Evolutionary conservation across 2,113 vertebrate species (phyloP).

Genomic region (Electrona antarctica): DNA sequence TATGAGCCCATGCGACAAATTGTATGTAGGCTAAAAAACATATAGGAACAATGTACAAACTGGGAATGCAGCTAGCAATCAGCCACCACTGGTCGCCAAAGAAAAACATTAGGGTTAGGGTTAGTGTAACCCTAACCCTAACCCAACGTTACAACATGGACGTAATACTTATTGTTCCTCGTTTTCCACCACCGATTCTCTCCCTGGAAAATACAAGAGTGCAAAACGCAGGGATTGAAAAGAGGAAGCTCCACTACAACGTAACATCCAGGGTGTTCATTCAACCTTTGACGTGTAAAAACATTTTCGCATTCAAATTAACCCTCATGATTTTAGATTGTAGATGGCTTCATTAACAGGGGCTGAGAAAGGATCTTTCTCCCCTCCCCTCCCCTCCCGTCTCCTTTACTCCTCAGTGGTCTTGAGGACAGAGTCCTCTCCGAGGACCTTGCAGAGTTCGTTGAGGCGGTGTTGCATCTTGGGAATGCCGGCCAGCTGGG

Average conservation of each 20-base stretch:
- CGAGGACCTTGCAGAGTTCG: constrained; percentile 95
- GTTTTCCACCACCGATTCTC: background rate
- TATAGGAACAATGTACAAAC: constrained; percentile 15
- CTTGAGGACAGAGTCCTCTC: constrained; percentile 96
- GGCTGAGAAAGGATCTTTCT: too few relatives aligned
- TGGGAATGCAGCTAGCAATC: background rate
- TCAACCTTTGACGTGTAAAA: too few relatives aligned
- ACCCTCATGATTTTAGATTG: too few relatives aligned
- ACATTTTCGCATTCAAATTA: too few relatives aligned
- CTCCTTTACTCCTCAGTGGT: constrained; percentile 75
- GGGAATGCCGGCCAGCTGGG: constrained; percentile 94
- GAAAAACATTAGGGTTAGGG: background rate
- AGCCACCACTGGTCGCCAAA: too few relatives aligned
- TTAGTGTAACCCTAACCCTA: too few relatives aligned
- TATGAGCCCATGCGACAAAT: background rate
- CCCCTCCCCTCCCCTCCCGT: background rate
- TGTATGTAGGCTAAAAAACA: constrained; percentile 8
- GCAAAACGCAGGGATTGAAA: background rate
- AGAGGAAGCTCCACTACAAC: background rate
- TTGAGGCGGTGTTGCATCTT: constrained; percentile 97
- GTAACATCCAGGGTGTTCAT: too few relatives aligned
- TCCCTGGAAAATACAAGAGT: background rate
- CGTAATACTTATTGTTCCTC: constrained; percentile 14
- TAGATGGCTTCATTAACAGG: too few relatives aligned
- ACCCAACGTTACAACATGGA: background rate